phyloP scores from a whole-genome alignment of 2,888 invertebrate species.

The Drosophila conformis region DNA sequence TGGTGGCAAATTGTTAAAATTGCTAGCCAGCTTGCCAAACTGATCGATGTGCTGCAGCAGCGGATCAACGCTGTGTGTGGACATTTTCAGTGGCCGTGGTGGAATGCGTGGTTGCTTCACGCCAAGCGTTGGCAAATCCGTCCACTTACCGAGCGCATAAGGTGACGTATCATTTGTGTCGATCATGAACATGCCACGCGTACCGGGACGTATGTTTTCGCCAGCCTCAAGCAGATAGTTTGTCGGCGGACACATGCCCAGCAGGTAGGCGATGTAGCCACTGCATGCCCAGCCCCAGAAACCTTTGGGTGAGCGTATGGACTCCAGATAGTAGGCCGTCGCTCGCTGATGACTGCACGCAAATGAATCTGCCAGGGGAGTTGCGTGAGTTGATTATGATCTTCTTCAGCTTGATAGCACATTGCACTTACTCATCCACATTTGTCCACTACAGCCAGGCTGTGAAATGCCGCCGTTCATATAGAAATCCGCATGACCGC shows the following conservation, averaged over 20 bases:
- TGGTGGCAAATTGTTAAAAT: constrained; percentile 81
- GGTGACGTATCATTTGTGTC: constrained; percentile 87
- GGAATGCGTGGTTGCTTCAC: constrained; percentile 52
- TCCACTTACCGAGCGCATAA: constrained; percentile 87
- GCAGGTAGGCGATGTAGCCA: constrained; percentile 86
- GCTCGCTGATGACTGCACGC: constrained; percentile 89
- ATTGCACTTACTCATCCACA: constrained; percentile 62
- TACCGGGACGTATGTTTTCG: constrained; percentile 84
- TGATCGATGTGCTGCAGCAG: constrained; percentile 81
- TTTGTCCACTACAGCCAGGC: constrained; percentile 87
- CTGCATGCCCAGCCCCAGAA: constrained; percentile 89
- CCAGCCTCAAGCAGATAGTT: constrained; percentile 86
- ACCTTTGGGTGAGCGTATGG: constrained; percentile 87
- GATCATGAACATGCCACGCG: constrained; percentile 86
- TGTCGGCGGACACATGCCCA: constrained; percentile 87
- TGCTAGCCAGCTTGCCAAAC: constrained; percentile 83
- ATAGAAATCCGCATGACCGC: constrained; percentile 90
- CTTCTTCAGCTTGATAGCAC: neutral
- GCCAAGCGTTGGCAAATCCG: constrained; percentile 82
- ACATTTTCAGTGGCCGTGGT: constrained; percentile 33
- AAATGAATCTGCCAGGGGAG: constrained; percentile 85
- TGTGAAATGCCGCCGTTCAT: constrained; percentile 90
- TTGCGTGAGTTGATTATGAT: accelerated
- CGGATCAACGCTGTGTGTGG: constrained; percentile 71
- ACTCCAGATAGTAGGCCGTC: constrained; percentile 88